These are phyloP conservation scores for Dysmachus trigonus DNA, from an alignment of 2,888 invertebrate species.

Conservation along the genomic window DNA sequence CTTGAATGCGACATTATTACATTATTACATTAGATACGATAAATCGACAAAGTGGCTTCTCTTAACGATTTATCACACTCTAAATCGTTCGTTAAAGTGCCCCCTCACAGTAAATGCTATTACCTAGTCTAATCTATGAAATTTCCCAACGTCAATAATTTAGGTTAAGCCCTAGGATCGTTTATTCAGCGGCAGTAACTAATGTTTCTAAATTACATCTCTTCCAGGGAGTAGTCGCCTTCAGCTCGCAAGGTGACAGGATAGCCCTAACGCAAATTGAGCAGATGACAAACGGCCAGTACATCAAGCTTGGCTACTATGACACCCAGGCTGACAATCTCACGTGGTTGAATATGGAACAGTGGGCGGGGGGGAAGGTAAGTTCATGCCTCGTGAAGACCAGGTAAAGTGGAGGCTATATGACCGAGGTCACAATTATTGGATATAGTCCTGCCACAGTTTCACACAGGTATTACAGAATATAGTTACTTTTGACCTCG, in stretches of 20 bases:
- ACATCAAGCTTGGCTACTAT: slow-evolving; percentile 93
- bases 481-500: not conserved
- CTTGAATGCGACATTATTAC: not conserved
- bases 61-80: not conserved
- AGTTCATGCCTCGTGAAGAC: slow-evolving; percentile 47
- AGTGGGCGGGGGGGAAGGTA: slow-evolving; percentile 82
- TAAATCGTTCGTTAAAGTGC: not conserved
- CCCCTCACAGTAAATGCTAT: not conserved
- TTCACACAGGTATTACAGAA: not conserved
- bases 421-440: not conserved
- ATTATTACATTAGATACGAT: not conserved
- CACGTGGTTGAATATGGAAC: slow-evolving; percentile 90
- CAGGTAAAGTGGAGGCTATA: not conserved
- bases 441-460: not conserved
- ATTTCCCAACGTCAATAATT: not conserved
- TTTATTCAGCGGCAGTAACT: not conserved
- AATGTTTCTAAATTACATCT: slow-evolving; percentile 38
- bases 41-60: not conserved
- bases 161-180: not conserved
- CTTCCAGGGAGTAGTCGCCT: slow-evolving; percentile 92
- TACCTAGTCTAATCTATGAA: not conserved
- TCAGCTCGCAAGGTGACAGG: slow-evolving; percentile 97
- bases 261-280: slow-evolving; percentile 98
- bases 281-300: slow-evolving; percentile 94
- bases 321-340: slow-evolving; percentile 95